phyloP scores from a whole-genome alignment of 1,140 invertebrate species.

The Vanessa tameamea region DNA sequence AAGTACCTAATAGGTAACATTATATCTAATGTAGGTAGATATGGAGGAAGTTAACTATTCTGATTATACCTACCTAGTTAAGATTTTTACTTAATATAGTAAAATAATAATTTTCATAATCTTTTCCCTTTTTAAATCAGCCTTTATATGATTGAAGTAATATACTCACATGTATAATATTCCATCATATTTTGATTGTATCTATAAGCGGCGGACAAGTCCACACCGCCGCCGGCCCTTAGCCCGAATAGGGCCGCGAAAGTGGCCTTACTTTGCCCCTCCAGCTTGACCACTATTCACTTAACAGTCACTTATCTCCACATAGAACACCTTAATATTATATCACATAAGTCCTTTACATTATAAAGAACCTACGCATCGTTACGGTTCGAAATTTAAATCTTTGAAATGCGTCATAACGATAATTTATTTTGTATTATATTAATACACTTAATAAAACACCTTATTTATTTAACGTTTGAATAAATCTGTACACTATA shows the following conservation, averaged over 20 bases:
- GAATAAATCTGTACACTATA: not conserved
- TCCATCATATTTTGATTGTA: slow-evolving; percentile 99
- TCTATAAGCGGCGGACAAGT: slow-evolving; percentile 95
- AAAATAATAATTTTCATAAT: too few species aligned
- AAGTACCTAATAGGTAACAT: too few species aligned
- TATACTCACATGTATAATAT: slow-evolving; percentile 96
- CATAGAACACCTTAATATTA: slow-evolving; percentile 34
- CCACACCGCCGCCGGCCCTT: slow-evolving; percentile 83
- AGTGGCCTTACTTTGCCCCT: slow-evolving; percentile 77
- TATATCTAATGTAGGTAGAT: too few species aligned
- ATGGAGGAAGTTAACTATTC: too few species aligned
- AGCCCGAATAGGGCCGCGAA: slow-evolving; percentile 80
- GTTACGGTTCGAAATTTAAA: slow-evolving; percentile 1
- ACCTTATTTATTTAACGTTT: not conserved
- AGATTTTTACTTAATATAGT: too few species aligned
- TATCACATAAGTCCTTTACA: slow-evolving; percentile 5
- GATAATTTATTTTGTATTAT: not conserved
- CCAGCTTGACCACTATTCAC: slow-evolving; percentile 69
- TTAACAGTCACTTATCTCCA: slow-evolving; percentile 24
- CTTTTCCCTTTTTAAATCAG: too few species aligned
- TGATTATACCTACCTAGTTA: too few species aligned
- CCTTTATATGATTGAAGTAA: not conserved
- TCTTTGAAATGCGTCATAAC: slow-evolving; percentile 10
- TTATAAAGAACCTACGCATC: slow-evolving; percentile 4
- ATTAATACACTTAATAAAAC: slow-evolving; percentile 11